Evolutionary conservation across 2,797 vertebrate genomes (phyloP).

Genomic region (Propithecus deckenii): DNA sequence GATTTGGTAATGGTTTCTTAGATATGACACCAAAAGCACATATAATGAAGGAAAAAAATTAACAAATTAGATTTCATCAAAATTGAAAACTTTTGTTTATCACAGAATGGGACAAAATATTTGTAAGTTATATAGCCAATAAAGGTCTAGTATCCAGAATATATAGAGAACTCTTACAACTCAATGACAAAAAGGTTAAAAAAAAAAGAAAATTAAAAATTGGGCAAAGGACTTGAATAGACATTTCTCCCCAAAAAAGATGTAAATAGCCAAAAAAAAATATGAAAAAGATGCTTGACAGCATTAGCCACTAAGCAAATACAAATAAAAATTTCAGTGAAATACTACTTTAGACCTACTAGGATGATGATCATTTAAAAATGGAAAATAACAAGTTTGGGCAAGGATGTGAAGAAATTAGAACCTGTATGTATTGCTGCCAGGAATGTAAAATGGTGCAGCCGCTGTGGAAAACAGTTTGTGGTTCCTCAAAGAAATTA

Average conservation of each 20-base stretch:
- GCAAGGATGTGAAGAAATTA: background rate
- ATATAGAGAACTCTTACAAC: background rate
- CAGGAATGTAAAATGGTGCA: background rate
- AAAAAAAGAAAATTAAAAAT: background rate
- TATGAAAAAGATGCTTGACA: background rate
- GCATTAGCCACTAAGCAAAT: background rate
- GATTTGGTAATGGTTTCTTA: background rate
- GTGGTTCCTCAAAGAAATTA: background rate
- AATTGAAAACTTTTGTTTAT: background rate
- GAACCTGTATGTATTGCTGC: background rate
- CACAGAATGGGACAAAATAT: background rate
- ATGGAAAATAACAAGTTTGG: background rate
- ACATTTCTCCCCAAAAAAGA: background rate
- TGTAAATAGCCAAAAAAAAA: background rate
- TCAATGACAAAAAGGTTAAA: background rate
- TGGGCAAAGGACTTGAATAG: background rate
- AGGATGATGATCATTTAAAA: background rate
- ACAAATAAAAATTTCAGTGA: background rate
- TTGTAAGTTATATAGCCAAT: background rate
- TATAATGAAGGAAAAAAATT: background rate
- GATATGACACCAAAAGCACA: background rate
- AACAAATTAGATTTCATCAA: background rate
- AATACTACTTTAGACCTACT: background rate
- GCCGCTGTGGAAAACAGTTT: background rate
- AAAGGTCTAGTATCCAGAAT: background rate